A percentile compares a stretch with the other conserved stretches of the same genome.
phyloP scores from a whole-genome alignment of 1,140 invertebrate genomes.

The Lerema accius region DNA sequence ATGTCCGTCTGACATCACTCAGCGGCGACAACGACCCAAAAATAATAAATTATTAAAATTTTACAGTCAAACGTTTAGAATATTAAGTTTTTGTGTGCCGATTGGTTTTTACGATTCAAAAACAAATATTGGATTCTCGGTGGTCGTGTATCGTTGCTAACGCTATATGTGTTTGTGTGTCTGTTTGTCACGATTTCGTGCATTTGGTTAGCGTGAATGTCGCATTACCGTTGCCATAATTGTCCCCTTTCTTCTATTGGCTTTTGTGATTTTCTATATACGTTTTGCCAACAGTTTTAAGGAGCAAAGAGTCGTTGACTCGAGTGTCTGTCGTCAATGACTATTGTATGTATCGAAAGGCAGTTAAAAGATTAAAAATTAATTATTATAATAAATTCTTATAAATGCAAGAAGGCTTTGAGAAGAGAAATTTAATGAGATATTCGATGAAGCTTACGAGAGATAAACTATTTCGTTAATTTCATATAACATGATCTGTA shows the following conservation, averaged over 20 bases:
- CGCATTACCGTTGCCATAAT: constrained; percentile 19
- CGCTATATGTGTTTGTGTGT: background rate
- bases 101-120: constrained; percentile 50
- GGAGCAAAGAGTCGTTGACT: too few species aligned
- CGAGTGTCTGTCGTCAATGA: too few species aligned
- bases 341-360: too few species aligned
- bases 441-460: too few species aligned
- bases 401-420: too few species aligned
- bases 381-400: too few species aligned
- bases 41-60: constrained; percentile 76
- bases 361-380: too few species aligned
- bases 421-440: too few species aligned
- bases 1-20: constrained; percentile 73
- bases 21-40: constrained; percentile 72
- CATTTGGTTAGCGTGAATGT: constrained; percentile 24
- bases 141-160: constrained; percentile 2
- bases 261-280: constrained; percentile 14
- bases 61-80: constrained; percentile 55
- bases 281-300: constrained; percentile 8
- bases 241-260: constrained; percentile 21
- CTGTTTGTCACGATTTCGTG: constrained; percentile 32
- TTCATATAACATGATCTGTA: too few species aligned
- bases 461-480: too few species aligned
- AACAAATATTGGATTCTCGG: constrained; percentile 38
- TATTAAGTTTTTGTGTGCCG: constrained; percentile 48